Evolutionary conservation across 2,113 vertebrate genomes (phyloP).

Genomic region (Australoheros scitulus): DNA sequence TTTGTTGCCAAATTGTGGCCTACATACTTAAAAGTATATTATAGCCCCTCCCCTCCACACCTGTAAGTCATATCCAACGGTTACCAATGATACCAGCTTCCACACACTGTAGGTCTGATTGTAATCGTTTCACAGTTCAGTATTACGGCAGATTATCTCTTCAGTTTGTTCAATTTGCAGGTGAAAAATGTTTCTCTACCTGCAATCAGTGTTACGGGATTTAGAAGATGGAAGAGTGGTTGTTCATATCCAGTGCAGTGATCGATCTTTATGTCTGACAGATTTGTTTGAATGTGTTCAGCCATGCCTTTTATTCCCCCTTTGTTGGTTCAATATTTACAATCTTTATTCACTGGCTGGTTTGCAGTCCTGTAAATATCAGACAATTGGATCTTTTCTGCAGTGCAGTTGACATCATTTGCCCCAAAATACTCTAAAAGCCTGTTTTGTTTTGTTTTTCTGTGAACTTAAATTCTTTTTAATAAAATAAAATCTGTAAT

Average conservation of each 20-base stretch:
- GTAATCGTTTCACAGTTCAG: slow-evolving; percentile 49
- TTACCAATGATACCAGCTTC: slow-evolving; percentile 50
- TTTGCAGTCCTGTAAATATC: slow-evolving; percentile 91
- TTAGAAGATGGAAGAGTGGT: slow-evolving; percentile 20
- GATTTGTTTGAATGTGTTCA: slow-evolving; percentile 71
- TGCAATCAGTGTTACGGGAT: slow-evolving; percentile 51
- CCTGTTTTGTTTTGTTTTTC: slow-evolving; percentile 79
- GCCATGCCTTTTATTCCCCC: slow-evolving; percentile 40
- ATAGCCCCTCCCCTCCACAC: slow-evolving; percentile 27
- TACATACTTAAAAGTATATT: slow-evolving; percentile 77
- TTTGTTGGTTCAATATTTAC: slow-evolving; percentile 38
- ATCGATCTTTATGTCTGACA: slow-evolving; percentile 54
- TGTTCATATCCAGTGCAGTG: slow-evolving; percentile 62
- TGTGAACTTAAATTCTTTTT: slow-evolving; percentile 80
- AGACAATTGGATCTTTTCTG: slow-evolving; percentile 82
- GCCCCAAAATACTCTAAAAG: slow-evolving; percentile 91
- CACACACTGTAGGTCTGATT: slow-evolving; percentile 61
- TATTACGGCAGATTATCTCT: slow-evolving; percentile 30
- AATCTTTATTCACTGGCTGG: slow-evolving; percentile 32
- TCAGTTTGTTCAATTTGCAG: slow-evolving; percentile 23
- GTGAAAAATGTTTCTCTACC: slow-evolving; percentile 35
- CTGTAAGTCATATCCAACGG: slow-evolving; percentile 56
- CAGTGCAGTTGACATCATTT: slow-evolving; percentile 85
- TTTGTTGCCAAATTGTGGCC: slow-evolving; percentile 88
- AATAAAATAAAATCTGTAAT: slow-evolving; percentile 82